Conservation (phyloP, 2,888 invertebrate species). For the Dryadula phaetusa region DNA sequence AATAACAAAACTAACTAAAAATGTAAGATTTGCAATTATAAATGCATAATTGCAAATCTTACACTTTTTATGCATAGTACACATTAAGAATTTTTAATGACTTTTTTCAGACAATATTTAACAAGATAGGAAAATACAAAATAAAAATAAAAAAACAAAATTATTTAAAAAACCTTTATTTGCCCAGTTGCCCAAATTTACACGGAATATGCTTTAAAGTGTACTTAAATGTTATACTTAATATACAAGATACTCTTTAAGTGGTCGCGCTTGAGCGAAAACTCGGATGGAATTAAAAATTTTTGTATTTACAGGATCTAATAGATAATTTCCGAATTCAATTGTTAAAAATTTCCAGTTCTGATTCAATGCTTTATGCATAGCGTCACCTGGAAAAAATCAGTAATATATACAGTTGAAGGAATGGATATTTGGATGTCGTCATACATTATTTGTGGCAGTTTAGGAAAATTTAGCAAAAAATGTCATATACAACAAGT, state of each 20-base stretch:
- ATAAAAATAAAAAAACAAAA: too few relatives aligned
- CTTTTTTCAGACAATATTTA: too few relatives aligned
- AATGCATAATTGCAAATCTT: too few relatives aligned
- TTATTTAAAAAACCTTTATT: neutral
- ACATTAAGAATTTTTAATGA: too few relatives aligned
- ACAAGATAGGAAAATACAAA: too few relatives aligned
- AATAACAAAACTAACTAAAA: too few relatives aligned
- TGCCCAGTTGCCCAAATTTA: neutral
- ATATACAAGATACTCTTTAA: slow-evolving; percentile 2
- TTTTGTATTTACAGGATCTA: neutral
- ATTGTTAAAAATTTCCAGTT: slow-evolving; percentile 7
- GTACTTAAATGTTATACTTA: neutral
- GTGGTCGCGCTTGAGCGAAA: neutral
- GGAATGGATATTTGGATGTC: too few relatives aligned
- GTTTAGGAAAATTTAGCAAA: too few relatives aligned
- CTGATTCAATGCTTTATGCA: slow-evolving; percentile 6
- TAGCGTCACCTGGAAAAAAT: slow-evolving; percentile 13
- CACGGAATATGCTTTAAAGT: neutral
- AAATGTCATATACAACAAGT: too few relatives aligned
- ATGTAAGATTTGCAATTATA: too few relatives aligned
- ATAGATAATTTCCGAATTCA: neutral
- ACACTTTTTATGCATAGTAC: too few relatives aligned
- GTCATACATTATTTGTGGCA: too few relatives aligned
- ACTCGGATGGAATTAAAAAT: neutral
- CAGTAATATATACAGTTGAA: neutral